Evolutionary conservation across 2,113 vertebrate species (phyloP), one percentile per base, ranked within the genome.

Genomic region (Trogon melanurus): DNA sequence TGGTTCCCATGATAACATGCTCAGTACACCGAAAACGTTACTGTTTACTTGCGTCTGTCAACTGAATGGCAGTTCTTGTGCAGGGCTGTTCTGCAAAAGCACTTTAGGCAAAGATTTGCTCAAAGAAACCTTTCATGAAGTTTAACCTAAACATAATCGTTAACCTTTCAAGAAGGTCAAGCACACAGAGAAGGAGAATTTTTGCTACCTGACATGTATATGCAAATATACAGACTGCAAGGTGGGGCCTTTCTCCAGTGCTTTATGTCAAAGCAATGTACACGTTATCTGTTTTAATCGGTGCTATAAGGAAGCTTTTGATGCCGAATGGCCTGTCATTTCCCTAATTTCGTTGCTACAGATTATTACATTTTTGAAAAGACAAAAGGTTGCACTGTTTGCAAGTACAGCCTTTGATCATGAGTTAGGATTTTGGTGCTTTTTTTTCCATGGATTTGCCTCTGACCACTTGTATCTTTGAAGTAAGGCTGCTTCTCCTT

Each of bases 121-220:
- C 53, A 57, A 62, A 71, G 83, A 66, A 93, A 50, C 60, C 32
- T 72, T 62, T 64, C 18, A 38, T 50, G 20, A 70, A 93, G 61
- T 78, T 92, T 71, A 90, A 91, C 72, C 44, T 79, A 72, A 93
- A 73, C 29, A 29, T 81, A 81, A 91, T 94, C 11, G 50, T 92
- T 94, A 84, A 87, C 66, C 34, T 96, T 88, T 81, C 30, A 65
- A 50, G 83, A 83, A 88, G 26, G 48, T 81, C 53, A 29, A 71
- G 45, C 5, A 17, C 57, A 53, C 21, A 64, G 32, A 45, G 29
- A 51, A 75, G 25, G 29, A 74, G 75, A 57, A 26, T 78, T 87
- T 88, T 88, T 47, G 12, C 44, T 80, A 71, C 27, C 19, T 74
- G 44, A 36, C 21, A 44, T 26, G 13, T 80, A 8, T 67, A 57